A percentile compares a stretch with the other conserved stretches of the same genome.
Evolutionary conservation across 2,113 vertebrate genomes (phyloP).

Genomic region (Protobothrops mucrosquamatus): DNA sequence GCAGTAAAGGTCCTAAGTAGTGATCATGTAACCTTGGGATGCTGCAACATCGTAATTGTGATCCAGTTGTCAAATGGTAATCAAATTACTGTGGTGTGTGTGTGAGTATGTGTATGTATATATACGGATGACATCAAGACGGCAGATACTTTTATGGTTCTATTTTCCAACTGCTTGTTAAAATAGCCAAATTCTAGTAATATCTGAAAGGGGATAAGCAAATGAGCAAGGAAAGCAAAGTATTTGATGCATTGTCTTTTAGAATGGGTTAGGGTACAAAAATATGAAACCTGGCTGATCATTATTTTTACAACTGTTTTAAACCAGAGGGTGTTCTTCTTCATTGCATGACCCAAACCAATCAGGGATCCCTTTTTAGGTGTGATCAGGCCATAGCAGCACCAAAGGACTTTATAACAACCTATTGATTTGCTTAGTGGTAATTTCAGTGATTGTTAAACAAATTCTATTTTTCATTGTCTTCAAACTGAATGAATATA

Average conservation of each 20-base stretch:
- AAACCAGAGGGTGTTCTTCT: not conserved
- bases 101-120: not conserved
- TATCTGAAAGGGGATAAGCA: not conserved
- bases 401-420: not conserved
- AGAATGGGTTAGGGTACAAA: not conserved
- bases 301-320: not conserved
- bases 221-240: not conserved
- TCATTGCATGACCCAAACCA: not conserved
- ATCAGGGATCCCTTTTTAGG: not conserved
- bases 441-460: not conserved
- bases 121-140: not conserved
- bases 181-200: not conserved
- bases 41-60: not conserved
- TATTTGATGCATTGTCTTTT: too few species aligned
- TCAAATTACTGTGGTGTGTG: not conserved
- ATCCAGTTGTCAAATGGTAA: not conserved
- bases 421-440: not conserved
- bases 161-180: not conserved
- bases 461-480: not conserved
- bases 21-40: not conserved
- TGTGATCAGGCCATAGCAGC: not conserved
- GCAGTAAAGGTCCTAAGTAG: not conserved
- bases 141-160: not conserved
- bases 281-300: not conserved
- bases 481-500: not conserved